phyloP scores from a whole-genome alignment of 2,888 invertebrate genomes.

The Drosophila kokeensis region DNA sequence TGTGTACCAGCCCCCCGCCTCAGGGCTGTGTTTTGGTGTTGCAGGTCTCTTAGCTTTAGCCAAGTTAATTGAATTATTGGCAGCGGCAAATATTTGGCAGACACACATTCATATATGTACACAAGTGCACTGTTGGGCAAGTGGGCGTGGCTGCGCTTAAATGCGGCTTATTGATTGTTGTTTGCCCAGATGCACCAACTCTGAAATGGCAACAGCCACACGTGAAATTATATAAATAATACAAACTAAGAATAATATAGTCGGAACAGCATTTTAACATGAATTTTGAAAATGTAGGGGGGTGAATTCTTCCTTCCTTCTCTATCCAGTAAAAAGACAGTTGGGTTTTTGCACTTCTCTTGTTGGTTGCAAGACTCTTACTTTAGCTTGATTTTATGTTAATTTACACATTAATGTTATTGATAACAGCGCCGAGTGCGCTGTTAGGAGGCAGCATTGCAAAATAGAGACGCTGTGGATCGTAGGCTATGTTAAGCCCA shows the following conservation, averaged over 20 bases:
- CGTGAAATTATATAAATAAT: constrained; percentile 1
- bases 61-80: constrained; percentile 77
- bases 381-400: too few relatives aligned
- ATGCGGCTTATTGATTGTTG: constrained; percentile 70
- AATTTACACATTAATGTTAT: too few relatives aligned
- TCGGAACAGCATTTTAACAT: not conserved
- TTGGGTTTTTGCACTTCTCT: too few relatives aligned
- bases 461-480: too few relatives aligned
- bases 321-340: too few relatives aligned
- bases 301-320: too few relatives aligned
- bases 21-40: constrained; percentile 45
- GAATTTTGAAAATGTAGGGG: too few relatives aligned
- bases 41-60: constrained; percentile 42
- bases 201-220: constrained; percentile 7
- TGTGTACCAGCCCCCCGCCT: constrained; percentile 18
- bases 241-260: not conserved
- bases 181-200: constrained; percentile 59
- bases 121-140: constrained; percentile 3
- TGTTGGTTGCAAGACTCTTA: too few relatives aligned
- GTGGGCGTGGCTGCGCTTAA: constrained; percentile 42
- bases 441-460: too few relatives aligned
- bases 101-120: constrained; percentile 54
- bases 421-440: too few relatives aligned
- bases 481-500: too few relatives aligned
- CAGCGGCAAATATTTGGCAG: constrained; percentile 72